Evolutionary conservation across 30 jellyfish, hydroid and myxozoan genomes (phyloP), one percentile per base, ranked within the genome.

Genomic region (Aurelia aurita): DNA sequence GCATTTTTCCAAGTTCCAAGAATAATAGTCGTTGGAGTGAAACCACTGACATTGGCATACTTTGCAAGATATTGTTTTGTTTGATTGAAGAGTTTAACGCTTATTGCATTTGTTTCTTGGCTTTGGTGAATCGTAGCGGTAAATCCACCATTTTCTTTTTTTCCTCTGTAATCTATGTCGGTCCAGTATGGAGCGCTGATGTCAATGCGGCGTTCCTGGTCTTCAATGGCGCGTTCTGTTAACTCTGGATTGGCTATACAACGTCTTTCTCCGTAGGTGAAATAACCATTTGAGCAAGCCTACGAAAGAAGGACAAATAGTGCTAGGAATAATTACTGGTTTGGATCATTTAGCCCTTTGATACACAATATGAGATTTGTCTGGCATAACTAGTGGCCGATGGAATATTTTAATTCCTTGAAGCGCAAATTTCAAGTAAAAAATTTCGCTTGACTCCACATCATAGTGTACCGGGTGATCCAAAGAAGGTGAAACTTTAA

Each of bases 1-100:
- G 64, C 89, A 34, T 79, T 44, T 31, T 16, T n/a, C 89, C 91
- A 80, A 46, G 91, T 80, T 26, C 80, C 75, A 18, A 80, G 83
- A 5, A 80, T 8, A 13, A 80, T 54, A 16, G 79, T 31, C 11
- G 91, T 64, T 25, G 91, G 71, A 19, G 64, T 46, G 69, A 80
- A 80, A 10, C 45, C 27, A 5, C 77, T 27, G n/a, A 55, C 91
- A 9, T 51, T 80, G 51, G 57, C 91, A 69, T 64, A 66, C n/a
- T 46, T 21, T 46, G 22, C 13, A 7, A 80, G 64, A 43, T 44
- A 80, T 6, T 49, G 19, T 21, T 51, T 80, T 32, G 91, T 80
- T 67, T 80, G 84, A 19, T 66, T 51, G 51, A 80, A 80, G 23
- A 80, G 69, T 39, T 47, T 80, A 11, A 65, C 76, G n/a, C 84